Conservation (phyloP, 2,888 invertebrate genomes). For the Holacanthella duospinosa region DNA sequence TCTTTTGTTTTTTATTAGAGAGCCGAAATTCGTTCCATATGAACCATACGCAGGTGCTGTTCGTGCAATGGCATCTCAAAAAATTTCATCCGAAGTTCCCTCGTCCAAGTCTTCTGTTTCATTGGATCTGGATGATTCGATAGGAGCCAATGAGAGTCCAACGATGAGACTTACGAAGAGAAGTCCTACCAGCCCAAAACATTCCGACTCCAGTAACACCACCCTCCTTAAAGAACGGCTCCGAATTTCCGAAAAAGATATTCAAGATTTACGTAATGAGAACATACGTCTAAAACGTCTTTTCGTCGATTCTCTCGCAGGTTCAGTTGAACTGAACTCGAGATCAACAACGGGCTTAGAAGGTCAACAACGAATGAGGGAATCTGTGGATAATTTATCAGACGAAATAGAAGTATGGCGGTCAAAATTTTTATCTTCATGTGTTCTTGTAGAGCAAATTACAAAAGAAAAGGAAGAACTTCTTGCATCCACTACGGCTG, state of each 20-base stretch:
- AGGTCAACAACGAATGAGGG: constrained; percentile 15
- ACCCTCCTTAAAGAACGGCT: constrained; percentile 31
- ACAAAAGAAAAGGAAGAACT: constrained; percentile 30
- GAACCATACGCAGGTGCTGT: constrained; percentile 36
- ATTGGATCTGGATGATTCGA: no score
- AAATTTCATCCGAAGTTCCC: constrained; percentile 3
- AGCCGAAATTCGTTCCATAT: constrained; percentile 36
- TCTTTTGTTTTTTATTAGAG: constrained; percentile 22
- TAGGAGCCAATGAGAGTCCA: neutral
- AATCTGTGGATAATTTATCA: constrained; percentile 36
- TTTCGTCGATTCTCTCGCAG: constrained; percentile 34
- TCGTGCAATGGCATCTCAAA: constrained; percentile 20
- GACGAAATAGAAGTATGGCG: constrained; percentile 37
- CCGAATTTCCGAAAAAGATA: constrained; percentile 34
- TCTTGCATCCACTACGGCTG: constrained; percentile 20
- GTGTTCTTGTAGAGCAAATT: constrained; percentile 35
- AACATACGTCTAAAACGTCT: constrained; percentile 33
- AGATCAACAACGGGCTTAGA: neutral
- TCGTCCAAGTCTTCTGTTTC: neutral
- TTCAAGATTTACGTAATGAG: constrained; percentile 32
- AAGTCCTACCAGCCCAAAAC: neutral
- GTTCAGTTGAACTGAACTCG: constrained; percentile 8
- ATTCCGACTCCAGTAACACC: neutral
- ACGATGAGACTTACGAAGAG: neutral
- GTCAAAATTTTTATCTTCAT: constrained; percentile 35